Percentiles rank a stretch among this genome's conserved stretches.
These are phyloP conservation scores for Allolobophora icterica DNA, from an alignment of 2,888 invertebrate species.

Conservation along the genomic window DNA sequence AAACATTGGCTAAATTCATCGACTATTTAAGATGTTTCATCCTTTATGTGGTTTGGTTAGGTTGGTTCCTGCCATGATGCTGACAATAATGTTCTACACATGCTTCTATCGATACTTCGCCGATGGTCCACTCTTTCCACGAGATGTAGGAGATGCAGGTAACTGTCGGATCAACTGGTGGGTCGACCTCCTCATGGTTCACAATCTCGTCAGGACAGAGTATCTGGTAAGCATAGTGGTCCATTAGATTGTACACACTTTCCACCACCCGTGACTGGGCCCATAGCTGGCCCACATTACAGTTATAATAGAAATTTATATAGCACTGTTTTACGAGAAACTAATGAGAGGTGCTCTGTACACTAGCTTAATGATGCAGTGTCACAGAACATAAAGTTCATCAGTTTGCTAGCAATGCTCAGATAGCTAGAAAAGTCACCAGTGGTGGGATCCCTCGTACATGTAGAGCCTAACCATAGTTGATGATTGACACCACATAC, in stretches of 20 bases:
- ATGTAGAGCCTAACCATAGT: too few relatives aligned
- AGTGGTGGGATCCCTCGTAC: too few relatives aligned
- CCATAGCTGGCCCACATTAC: too few relatives aligned
- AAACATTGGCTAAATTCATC: neutral
- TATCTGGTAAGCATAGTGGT: conserved; percentile 46
- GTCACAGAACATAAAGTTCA: too few relatives aligned
- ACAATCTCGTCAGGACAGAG: conserved; percentile 55
- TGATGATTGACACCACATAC: too few relatives aligned
- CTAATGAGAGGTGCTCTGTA: too few relatives aligned
- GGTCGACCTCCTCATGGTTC: conserved; percentile 58
- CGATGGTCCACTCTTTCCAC: conserved; percentile 56
- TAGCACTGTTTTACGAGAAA: too few relatives aligned
- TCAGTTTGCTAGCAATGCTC: too few relatives aligned
- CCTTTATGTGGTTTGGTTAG: conserved; percentile 46
- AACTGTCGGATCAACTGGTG: conserved; percentile 58
- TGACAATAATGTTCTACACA: conserved; percentile 57
- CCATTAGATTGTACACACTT: neutral
- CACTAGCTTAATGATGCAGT: too few relatives aligned
- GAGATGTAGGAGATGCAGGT: conserved; percentile 46
- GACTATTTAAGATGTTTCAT: neutral
- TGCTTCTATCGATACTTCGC: conserved; percentile 58
- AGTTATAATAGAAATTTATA: too few relatives aligned
- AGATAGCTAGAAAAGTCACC: too few relatives aligned
- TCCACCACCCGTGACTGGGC: neutral
- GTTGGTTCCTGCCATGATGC: conserved; percentile 62